Evolutionary conservation across 2,113 vertebrate species (phyloP), one percentile per base, ranked within the genome.

Genomic region (Colossoma macropomum): DNA sequence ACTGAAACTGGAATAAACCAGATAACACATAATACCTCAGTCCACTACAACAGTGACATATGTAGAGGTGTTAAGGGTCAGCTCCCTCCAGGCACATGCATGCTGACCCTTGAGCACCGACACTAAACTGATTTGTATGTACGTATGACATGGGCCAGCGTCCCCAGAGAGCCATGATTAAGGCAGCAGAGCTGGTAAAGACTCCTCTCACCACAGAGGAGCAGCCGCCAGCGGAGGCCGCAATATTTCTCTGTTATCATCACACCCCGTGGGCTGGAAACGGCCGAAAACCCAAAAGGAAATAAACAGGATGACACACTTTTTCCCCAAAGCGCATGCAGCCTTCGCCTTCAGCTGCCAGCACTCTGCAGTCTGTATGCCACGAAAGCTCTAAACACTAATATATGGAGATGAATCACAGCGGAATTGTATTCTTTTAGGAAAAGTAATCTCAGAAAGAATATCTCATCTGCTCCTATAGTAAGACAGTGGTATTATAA

Each of bases 281-380:
- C 87, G 85, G 92, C 80, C 87, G 85, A 84, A 88, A 87, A 81
- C 81, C 59, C 88, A 84, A 88, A 89, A 89, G 88, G 87, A 91
- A 92, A 90, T 80, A 91, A 91, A 93, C 89, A 92, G 75, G 87
- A 91, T 91, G 92, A 91, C 87, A 90, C 88, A 89, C 71, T 83
- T 87, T 92, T 90, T 89, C 90, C 87, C 79, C 23, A 79, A 82
- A 69, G 82, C 84, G 45, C 15, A 11, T 72, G 77, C 72, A 63
- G 54, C 41, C 72, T n/a, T 59, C 77, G 32, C 78, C 72, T 78
- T 68, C 32, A 50, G 0, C 77, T 66, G 79, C 79, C 32, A 83
- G 50, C 70, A 82, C 70, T n/a, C n/a, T n/a, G 76, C 38, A 27
- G 54, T 75, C 76, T 70, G 70, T 66, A 83, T 76, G 79, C 81